These are phyloP conservation scores for Papilio glaucus DNA, from an alignment of 1,140 invertebrate genomes.

Conservation along the genomic window DNA sequence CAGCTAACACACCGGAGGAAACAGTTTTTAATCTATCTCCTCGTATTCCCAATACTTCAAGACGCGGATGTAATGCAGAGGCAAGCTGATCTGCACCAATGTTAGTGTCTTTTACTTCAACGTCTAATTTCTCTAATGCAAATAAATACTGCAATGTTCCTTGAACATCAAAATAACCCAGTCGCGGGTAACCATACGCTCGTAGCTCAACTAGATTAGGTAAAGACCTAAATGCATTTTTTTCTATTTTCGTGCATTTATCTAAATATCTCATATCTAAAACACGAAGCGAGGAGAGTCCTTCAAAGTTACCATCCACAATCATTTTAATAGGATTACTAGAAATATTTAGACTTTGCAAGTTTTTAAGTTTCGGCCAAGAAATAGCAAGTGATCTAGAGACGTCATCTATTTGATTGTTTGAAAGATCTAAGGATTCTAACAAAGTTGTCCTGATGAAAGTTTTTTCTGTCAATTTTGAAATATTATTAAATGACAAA, in stretches of 20 bases:
- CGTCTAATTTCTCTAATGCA: conserved; percentile 88
- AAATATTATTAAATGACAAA: conserved; percentile 90
- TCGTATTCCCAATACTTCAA: conserved; percentile 89
- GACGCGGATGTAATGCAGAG: conserved; percentile 90
- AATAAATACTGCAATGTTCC: conserved; percentile 89
- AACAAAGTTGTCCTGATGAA: conserved; percentile 92
- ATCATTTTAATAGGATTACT: conserved; percentile 90
- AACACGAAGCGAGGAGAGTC: conserved; percentile 86
- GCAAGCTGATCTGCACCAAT: conserved; percentile 93
- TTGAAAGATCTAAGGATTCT: conserved; percentile 90
- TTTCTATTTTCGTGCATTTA: conserved; percentile 90
- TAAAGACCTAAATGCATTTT: conserved; percentile 90
- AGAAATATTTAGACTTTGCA: conserved; percentile 90
- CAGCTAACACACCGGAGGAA: conserved; percentile 91
- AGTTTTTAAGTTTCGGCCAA: conserved; percentile 87
- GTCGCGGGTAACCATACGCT: conserved; percentile 89
- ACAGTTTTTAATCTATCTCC: conserved; percentile 90
- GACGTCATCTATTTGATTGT: conserved; percentile 88
- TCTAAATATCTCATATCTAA: conserved; percentile 88
- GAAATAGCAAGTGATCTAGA: conserved; percentile 84
- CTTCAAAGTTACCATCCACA: conserved; percentile 89
- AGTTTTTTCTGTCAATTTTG: conserved; percentile 85
- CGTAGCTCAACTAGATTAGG: conserved; percentile 88
- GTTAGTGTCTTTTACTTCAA: conserved; percentile 93
- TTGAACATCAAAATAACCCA: conserved; percentile 93